Base-by-base conservation (phyloP, 2,888 invertebrate species). In the Podabrus alpinus region DNA sequence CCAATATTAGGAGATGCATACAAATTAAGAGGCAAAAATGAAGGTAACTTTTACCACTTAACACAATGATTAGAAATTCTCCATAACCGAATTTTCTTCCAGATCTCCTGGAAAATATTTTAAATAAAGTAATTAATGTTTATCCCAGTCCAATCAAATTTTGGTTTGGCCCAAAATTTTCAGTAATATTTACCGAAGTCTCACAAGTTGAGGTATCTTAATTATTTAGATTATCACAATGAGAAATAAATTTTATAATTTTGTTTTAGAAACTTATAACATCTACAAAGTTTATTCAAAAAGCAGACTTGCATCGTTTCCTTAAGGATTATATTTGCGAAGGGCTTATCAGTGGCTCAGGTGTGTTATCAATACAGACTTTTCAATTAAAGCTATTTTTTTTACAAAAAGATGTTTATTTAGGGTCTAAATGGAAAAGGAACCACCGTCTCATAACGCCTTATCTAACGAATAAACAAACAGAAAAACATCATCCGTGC, bases 151-250 rank as follows among this genome's bases (percentile, higher is more conserved):
- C 75, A 5, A 13, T 67, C 2, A 59, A 69, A 68, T 59, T 76
- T 68, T 76, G 75, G 75, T 64, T 76, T 9, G 75, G 75, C 7
- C 70, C 75, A n/a, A 76, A 76, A 70, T 59, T 76, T 59, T 19
- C 66, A 5, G 59, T 76, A 17, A 9, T 70, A 15, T 45, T 76
- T 15, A 70, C 69, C 16, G 66, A 60, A 13, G 25, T 69, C 1
- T 15, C 17, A 11, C 66, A 73, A 9, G 69, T 76, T 25, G 69
- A 72, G 45, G 75, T 75, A 69, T 68, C 11, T 11, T 1, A 61
- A 3, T n/a, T n/a, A n/a, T 19, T n/a, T 13, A 9, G 2, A 25
- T 17, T 15, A 15, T 9, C n/a, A n/a, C n/a, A n/a, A n/a, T n/a
- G n/a, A n/a, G n/a, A n/a, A n/a, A n/a, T n/a, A n/a, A n/a, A n/a